A percentile compares a stretch with the other conserved stretches of the same genome.
phyloP scores from a whole-genome alignment of 2,888 invertebrate genomes.

The Coremacera marginata region DNA sequence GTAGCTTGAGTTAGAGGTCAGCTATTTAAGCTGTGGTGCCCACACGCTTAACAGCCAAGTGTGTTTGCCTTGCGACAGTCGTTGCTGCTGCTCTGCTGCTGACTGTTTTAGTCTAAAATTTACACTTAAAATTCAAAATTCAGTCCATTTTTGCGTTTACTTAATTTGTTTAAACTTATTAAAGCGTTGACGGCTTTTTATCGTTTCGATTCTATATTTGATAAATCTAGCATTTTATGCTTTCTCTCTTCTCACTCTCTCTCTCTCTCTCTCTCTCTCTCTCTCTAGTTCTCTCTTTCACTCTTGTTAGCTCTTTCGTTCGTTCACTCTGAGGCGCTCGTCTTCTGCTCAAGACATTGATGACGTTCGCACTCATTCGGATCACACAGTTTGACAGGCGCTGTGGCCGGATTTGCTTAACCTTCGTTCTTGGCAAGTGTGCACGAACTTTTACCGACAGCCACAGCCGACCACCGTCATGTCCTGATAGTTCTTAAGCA shows the following conservation, averaged over 20 bases:
- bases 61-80: conserved; percentile 48
- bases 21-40: conserved; percentile 36
- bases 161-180: conserved; percentile 57
- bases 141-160: conserved; percentile 67
- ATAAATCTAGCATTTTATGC: conserved; percentile 63
- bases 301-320: conserved; percentile 10
- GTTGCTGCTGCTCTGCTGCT: conserved; percentile 20
- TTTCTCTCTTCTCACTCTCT: conserved; percentile 47
- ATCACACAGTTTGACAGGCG: conserved; percentile 31
- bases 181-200: conserved; percentile 54
- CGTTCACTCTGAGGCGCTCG: conserved; percentile 22
- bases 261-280: conserved; percentile 44
- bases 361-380: conserved; percentile 17
- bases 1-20: too few relatives aligned
- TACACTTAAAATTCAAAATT: conserved; percentile 67
- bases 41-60: conserved; percentile 56
- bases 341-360: not conserved
- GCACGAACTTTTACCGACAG: conserved; percentile 81
- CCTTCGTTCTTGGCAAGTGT: conserved; percentile 10
- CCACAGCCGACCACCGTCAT: conserved; percentile 99
- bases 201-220: conserved; percentile 37
- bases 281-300: conserved; percentile 43
- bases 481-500: conserved; percentile 98
- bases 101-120: conserved; percentile 61
- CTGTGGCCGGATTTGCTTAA: conserved; percentile 23